phyloP scores from a whole-genome alignment of 2,888 invertebrate genomes.

The Epinotia bilunana region DNA sequence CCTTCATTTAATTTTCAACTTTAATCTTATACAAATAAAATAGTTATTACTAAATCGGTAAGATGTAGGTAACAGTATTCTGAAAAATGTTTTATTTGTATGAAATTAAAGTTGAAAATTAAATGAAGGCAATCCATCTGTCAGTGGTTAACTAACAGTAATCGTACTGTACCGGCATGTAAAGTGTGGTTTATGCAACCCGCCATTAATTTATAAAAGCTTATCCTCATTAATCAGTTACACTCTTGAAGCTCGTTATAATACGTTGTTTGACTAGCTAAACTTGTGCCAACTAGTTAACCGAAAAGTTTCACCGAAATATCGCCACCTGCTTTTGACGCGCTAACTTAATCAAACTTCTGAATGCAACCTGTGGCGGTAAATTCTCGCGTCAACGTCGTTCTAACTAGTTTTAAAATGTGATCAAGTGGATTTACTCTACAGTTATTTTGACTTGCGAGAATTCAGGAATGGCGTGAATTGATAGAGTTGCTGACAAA shows the following conservation, averaged over 20 bases:
- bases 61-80: no score
- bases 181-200: no score
- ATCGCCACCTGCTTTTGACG: conserved; percentile 36
- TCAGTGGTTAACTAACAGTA: no score
- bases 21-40: no score
- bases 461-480: no score
- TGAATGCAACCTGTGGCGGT: conserved; percentile 29
- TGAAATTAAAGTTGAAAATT: no score
- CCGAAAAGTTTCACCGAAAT: conserved; percentile 25
- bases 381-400: neutral
- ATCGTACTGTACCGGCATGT: no score
- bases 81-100: no score
- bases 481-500: no score
- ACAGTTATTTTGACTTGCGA: neutral
- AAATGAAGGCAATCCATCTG: no score
- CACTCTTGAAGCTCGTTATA: conserved; percentile 9
- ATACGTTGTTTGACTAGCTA: conserved; percentile 16
- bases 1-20: no score
- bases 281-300: conserved; percentile 39
- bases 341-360: conserved; percentile 37
- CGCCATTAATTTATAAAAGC: neutral
- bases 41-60: no score
- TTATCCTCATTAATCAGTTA: neutral
- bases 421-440: neutral
- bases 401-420: neutral